Conservation (phyloP, 2,797 vertebrate species). For the Thripadectes ignobilis region DNA sequence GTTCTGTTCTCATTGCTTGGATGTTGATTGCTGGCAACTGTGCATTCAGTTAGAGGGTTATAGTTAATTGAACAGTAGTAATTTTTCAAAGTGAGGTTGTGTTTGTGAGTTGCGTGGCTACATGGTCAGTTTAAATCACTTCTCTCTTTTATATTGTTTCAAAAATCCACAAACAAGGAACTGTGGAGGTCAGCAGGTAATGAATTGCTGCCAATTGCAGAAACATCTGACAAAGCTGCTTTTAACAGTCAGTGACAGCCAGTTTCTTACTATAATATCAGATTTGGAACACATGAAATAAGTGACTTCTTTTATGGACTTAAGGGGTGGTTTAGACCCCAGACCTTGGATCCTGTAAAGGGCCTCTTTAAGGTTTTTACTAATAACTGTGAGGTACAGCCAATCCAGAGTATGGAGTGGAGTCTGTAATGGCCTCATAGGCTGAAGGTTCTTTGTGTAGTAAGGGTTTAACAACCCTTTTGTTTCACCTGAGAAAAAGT, state of each 20-base stretch:
- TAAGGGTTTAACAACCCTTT: neutral
- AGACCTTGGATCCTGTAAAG: neutral
- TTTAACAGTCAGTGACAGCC: neutral
- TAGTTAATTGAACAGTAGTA: neutral
- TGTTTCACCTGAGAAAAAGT: neutral
- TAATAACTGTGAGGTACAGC: neutral
- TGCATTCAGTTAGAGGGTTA: neutral
- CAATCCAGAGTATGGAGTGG: neutral
- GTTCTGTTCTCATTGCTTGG: neutral
- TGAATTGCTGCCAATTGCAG: neutral
- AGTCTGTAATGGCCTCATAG: neutral
- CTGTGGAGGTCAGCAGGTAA: neutral
- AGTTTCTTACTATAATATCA: neutral
- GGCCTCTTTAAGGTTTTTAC: neutral
- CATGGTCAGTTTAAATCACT: neutral
- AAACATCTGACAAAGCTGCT: neutral
- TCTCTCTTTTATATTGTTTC: neutral
- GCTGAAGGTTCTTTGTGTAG: neutral
- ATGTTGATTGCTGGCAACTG: neutral
- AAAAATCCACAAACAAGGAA: neutral
- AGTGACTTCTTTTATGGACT: neutral
- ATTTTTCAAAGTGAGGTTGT: neutral
- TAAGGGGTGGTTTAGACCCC: neutral
- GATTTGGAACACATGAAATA: neutral
- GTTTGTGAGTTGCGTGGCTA: neutral